Evolutionary conservation across 2,888 invertebrate genomes (phyloP), one percentile per base, ranked within the genome.

Genomic region (Drosophila flavopinicola): DNA sequence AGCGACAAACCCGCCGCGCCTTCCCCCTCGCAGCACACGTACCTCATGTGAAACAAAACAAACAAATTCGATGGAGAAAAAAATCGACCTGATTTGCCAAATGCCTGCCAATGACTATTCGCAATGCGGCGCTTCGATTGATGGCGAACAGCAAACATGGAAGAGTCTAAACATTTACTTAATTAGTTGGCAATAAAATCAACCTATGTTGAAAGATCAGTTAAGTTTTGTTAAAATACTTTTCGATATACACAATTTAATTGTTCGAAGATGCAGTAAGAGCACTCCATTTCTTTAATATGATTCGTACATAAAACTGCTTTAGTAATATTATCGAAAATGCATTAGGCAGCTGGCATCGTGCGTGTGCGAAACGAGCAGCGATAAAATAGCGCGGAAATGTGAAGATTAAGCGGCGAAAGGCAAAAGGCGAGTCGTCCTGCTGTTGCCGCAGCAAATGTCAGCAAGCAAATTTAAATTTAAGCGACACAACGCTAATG

Each of bases 391-490:
- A 35, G 58, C 41, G 15, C 51, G 24, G 25, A 54, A 75, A 68
- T 48, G 64, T 39, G 51, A 23, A 75, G 76, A 75, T 66, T 66
- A 71, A 66, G 51, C 37, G 52, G 44, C 45, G 2, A 41, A 7
- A 10, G 10, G 15, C 54, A 66, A 54, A 47, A 51, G 48, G 69
- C 49, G 49, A 59, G 58, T 59, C 58, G 44, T 53, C 39, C 57
- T 24, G 45, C 42, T 53, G 53, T 32, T 52, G 67, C 60, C 75
- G 52, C 75, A 66, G 63, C 82, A 72, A 74, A 74, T 72, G 74
- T 58, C 67, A 63, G 75, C 61, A 51, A 51, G 63, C 73, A 76
- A 86, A 80, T 86, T 80, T 84, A 86, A 80, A 86, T 80, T 86
- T 76, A 86, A 86, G 77, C 65, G 69, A 77, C 69, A 68, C 54